A percentile compares a stretch with the other conserved stretches of the same genome.
Conservation (phyloP, 2,888 invertebrate genomes). For the Ophion costatus region DNA sequence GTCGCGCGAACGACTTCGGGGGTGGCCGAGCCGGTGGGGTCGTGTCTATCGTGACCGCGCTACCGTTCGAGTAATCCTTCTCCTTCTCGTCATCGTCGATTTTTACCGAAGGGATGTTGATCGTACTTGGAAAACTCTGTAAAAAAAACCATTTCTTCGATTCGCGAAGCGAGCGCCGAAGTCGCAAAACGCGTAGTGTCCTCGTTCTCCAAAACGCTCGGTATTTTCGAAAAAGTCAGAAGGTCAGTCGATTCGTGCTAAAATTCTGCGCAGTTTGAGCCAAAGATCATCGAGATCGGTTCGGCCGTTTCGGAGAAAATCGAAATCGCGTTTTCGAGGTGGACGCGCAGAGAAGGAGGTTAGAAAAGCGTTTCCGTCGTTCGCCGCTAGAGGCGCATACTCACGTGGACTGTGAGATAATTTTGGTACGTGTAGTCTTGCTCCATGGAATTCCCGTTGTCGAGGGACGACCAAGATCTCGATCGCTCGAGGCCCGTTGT, state of each 20-base stretch:
- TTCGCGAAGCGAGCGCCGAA: not conserved
- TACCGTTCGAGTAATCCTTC: slow-evolving; percentile 77
- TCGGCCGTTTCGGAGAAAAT: not conserved
- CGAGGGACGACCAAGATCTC: slow-evolving; percentile 90
- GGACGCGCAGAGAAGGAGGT: too few species aligned
- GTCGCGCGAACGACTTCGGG: slow-evolving; percentile 76
- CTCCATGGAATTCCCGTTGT: slow-evolving; percentile 85
- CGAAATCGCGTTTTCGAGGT: not conserved
- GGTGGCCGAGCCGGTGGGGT: slow-evolving; percentile 72
- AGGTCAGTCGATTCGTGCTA: not conserved
- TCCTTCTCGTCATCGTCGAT: slow-evolving; percentile 88
- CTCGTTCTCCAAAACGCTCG: too few species aligned
- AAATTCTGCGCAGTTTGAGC: not conserved
- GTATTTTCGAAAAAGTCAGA: too few species aligned
- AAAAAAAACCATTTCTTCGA: not conserved
- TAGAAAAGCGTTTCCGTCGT: too few species aligned
- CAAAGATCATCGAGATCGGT: not conserved
- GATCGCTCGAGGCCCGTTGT: slow-evolving; percentile 88
- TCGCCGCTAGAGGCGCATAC: slow-evolving; percentile 71
- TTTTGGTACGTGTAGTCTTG: slow-evolving; percentile 88
- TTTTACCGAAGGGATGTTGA: slow-evolving; percentile 88
- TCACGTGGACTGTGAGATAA: slow-evolving; percentile 90
- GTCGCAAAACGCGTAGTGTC: not conserved
- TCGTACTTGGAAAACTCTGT: slow-evolving; percentile 88
- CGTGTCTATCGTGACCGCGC: slow-evolving; percentile 78